Base-by-base conservation (phyloP, 2,797 vertebrate species). In the Potorous gilbertii region DNA sequence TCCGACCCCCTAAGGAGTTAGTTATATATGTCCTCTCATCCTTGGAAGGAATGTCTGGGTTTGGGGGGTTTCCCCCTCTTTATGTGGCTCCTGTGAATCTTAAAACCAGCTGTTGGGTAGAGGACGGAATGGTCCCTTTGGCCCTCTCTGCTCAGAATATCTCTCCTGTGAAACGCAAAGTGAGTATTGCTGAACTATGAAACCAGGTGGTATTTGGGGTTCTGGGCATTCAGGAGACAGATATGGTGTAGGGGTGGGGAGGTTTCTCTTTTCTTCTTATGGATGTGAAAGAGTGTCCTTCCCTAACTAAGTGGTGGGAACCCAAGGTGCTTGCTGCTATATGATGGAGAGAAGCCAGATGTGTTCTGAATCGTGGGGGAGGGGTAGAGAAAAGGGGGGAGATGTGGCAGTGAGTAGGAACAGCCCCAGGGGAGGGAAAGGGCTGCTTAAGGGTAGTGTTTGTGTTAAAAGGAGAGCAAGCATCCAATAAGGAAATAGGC, bases 81-180 rank as follows among this genome's bases (percentile, higher is more conserved):
- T 90, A 74, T 94, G 54, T 55, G 34, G 91, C 95, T 96, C 90
- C 90, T 95, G 46, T 0, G 10, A 96, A 97, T 94, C 95, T 97
- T 93, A 98, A 98, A 98, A 97, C 95, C 98, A 98, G 97, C 97
- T 98, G 97, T 92, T 97, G 40, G 66, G 18, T 54, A 96, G 97
- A 96, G 92, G 93, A 91, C 96, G 93, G 96, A 56, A 92, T 1
- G 0, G 92, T 96, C 94, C 94, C 34, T 0, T 62, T 66, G 92
- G 96, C 56, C 57, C 95, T 40, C 40, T 93, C 89, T 14, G 95
- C 93, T 92, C 62, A 3, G 91, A 94, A 90, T 3, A 54, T 40
- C 87, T 91, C 93, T 90, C 96, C 66, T 50, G 55, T 59, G 74
- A 92, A 93, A 74, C 46, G n/a, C 9, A 1, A 29, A 81, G 21